Conservation (phyloP, 2,888 invertebrate species). For the Muschampia plurimacula region DNA sequence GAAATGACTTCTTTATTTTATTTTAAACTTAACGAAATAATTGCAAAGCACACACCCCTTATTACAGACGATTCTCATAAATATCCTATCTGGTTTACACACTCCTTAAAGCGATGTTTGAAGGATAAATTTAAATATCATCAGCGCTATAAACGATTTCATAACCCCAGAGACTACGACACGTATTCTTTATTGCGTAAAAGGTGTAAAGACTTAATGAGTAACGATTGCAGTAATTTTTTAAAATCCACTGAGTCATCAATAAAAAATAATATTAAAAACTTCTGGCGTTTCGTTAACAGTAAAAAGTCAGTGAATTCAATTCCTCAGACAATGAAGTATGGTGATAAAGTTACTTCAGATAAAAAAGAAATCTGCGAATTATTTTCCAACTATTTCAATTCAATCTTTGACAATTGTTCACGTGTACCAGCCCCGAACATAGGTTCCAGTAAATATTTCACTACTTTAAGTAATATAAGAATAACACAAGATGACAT, state of each 20-base stretch:
- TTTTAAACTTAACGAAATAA: not conserved
- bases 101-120: not conserved
- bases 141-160: not conserved
- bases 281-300: not conserved
- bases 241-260: not conserved
- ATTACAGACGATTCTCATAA: not conserved
- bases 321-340: not conserved
- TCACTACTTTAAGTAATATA: not conserved
- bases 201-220: not conserved
- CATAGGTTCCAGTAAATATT: not conserved
- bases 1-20: slow-evolving; percentile 8
- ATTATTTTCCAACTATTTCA: not conserved
- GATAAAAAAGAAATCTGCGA: not conserved
- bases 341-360: not conserved
- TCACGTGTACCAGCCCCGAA: not conserved
- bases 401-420: slow-evolving; percentile 1
- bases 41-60: not conserved
- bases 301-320: not conserved
- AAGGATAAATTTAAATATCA: not conserved
- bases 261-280: not conserved
- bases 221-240: not conserved
- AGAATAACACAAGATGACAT: slow-evolving; percentile 1
- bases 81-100: not conserved
- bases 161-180: not conserved
- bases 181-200: not conserved